Evolutionary conservation across 1,140 invertebrate species (phyloP).

Genomic region (Proales similis): DNA sequence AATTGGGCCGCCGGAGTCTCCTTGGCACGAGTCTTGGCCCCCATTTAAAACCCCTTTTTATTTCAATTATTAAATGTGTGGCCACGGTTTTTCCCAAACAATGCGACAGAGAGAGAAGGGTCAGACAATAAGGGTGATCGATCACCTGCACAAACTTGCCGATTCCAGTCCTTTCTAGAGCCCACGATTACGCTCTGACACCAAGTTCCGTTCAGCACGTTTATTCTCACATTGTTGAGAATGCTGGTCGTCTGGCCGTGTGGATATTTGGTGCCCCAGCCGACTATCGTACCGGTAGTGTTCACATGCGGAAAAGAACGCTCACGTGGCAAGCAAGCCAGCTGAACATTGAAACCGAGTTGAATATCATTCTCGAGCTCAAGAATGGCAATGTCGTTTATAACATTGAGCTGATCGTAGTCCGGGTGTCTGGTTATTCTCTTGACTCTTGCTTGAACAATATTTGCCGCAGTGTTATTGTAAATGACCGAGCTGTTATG

Average conservation of each 20-base stretch:
- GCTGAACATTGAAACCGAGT: not conserved
- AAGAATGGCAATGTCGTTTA: constrained; percentile 30
- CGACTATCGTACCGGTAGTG: constrained; percentile 4
- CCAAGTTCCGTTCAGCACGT: not conserved
- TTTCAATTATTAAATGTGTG: not conserved
- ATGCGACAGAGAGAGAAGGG: no score
- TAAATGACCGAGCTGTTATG: constrained; percentile 8
- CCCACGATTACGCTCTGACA: constrained; percentile 3
- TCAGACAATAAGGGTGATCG: no score
- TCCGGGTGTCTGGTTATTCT: constrained; percentile 2
- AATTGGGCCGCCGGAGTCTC: constrained; percentile 26
- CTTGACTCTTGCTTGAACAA: not conserved
- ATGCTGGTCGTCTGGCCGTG: not conserved
- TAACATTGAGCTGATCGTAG: not conserved
- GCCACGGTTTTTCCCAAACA: not conserved
- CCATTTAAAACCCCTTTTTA: constrained; percentile 7
- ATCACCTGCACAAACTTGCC: constrained; percentile 24
- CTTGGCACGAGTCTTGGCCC: constrained; percentile 16
- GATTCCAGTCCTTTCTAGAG: not conserved
- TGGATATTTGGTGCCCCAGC: constrained; percentile 14
- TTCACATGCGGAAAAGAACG: constrained; percentile 7
- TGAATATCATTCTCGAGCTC: constrained; percentile 16
- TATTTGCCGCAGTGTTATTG: not conserved
- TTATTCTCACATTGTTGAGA: constrained; percentile 1
- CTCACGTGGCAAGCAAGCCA: constrained; percentile 8